phyloP scores from a whole-genome alignment of 2,888 invertebrate genomes.

The Ornithoptera priamus region DNA sequence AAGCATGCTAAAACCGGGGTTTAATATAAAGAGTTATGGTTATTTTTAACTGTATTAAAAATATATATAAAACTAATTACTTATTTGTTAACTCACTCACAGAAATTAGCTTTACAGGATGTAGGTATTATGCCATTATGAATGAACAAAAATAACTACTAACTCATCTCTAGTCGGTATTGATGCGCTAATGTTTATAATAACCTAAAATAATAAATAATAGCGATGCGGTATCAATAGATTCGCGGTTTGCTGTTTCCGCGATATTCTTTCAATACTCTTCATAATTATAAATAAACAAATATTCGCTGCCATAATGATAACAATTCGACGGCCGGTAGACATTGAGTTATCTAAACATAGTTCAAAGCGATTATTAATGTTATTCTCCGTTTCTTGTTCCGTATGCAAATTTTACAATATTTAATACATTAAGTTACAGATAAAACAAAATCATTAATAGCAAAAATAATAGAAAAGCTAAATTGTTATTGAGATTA shows the following conservation, averaged over 20 bases:
- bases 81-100: background rate
- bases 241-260: slow-evolving; percentile 19
- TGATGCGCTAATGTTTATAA: slow-evolving; percentile 10
- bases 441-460: too few relatives aligned
- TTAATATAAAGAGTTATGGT: background rate
- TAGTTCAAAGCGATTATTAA: slow-evolving; percentile 5
- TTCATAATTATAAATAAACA: slow-evolving; percentile 26
- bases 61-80: slow-evolving; percentile 12
- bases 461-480: too few relatives aligned
- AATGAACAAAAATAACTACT: slow-evolving; percentile 8
- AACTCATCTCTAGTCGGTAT: slow-evolving; percentile 2
- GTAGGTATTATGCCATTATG: slow-evolving; percentile 2
- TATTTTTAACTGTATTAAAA: slow-evolving; percentile 17
- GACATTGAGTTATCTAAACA: background rate
- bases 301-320: slow-evolving; percentile 5
- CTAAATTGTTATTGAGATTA: too few relatives aligned
- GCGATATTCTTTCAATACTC: slow-evolving; percentile 22
- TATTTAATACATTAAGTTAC: background rate
- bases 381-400: background rate
- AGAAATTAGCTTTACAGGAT: background rate
- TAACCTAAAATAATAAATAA: slow-evolving; percentile 16
- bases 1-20: slow-evolving; percentile 7
- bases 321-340: slow-evolving; percentile 9
- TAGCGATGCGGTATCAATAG: slow-evolving; percentile 15
- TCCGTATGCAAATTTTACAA: background rate